Evolutionary conservation across 2,888 invertebrate genomes (phyloP), one percentile per base, ranked within the genome.

Genomic region (Spodoptera picta): DNA sequence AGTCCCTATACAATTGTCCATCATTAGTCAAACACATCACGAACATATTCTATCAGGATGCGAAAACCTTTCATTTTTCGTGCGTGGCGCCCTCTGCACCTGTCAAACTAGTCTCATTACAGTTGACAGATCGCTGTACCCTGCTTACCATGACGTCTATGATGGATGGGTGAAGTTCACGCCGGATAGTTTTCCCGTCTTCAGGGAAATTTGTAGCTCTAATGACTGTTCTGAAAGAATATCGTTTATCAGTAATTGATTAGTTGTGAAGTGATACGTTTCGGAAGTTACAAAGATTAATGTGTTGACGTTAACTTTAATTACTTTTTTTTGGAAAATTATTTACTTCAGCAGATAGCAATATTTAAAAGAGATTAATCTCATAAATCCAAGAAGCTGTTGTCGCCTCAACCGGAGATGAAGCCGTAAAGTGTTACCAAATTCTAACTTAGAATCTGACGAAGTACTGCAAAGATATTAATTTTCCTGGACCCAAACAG

Each of bases 21-120:
- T 14, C 48, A 58, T 69, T 61, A 57, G 24, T 56, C 46, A 47
- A 27, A 56, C 45, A n/a, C 19, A 57, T 60, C 53, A 65, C 45
- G 65, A 63, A 60, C 54, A 54, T 58, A 31, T 62, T 42, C 27
- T 56, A 67, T 60, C 61, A 71, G 52, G 62, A 53, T 44, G 9
- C 31, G 56, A 59, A 64, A 54, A 52, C 36, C 23, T 60, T 53
- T 57, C 49, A 82, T 80, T 77, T 76, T 75, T 68, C 73, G 72
- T 73, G 60, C 73, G 72, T 73, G 60, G 48, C 65, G 56, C 76
- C 80, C 72, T 54, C 62, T 46, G 44, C 48, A 79, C 62, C 86
- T 86, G 88, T 86, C 89, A 83, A 68, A 67, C 66, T 72, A 65
- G 66, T 73, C 81, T 85, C 84, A 87, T 89, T 87, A 87, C 75